Percentiles rank a stretch among this genome's conserved stretches.
Conservation (phyloP, 2,797 vertebrate genomes). For the Rhincodon typus region DNA sequence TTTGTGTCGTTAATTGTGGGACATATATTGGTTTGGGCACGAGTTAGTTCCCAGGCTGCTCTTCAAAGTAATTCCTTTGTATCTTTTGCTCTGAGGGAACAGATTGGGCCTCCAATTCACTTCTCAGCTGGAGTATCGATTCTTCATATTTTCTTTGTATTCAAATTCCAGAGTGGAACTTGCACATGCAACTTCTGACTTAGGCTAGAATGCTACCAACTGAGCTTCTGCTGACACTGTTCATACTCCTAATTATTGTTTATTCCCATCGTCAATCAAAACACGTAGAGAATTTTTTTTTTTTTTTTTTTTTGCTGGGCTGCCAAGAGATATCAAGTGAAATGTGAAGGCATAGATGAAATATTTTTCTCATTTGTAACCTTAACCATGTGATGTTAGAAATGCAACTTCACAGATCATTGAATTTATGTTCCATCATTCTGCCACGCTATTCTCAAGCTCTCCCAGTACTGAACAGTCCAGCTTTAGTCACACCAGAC, state of each 20-base stretch:
- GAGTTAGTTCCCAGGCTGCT: background rate
- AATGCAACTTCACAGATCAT: background rate
- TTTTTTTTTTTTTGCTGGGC: background rate
- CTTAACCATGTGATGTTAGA: no score
- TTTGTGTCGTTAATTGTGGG: background rate
- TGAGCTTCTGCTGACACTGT: background rate
- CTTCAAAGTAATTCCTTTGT: background rate
- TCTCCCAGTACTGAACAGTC: background rate
- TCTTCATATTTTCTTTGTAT: background rate
- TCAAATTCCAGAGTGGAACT: background rate
- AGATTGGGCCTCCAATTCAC: no score
- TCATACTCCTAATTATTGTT: background rate
- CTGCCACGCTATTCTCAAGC: background rate
- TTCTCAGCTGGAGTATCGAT: background rate
- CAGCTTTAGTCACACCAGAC: background rate
- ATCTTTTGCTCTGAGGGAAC: background rate
- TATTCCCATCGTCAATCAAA: background rate
- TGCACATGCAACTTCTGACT: background rate
- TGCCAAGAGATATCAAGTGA: background rate
- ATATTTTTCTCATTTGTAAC: no score
- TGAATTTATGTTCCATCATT: background rate
- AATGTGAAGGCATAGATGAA: background rate
- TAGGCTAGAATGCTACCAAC: background rate
- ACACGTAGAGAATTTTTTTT: background rate
- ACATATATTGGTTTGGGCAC: background rate